Conservation (phyloP, 2,797 vertebrate species). For the Pantherophis vulpinus region DNA sequence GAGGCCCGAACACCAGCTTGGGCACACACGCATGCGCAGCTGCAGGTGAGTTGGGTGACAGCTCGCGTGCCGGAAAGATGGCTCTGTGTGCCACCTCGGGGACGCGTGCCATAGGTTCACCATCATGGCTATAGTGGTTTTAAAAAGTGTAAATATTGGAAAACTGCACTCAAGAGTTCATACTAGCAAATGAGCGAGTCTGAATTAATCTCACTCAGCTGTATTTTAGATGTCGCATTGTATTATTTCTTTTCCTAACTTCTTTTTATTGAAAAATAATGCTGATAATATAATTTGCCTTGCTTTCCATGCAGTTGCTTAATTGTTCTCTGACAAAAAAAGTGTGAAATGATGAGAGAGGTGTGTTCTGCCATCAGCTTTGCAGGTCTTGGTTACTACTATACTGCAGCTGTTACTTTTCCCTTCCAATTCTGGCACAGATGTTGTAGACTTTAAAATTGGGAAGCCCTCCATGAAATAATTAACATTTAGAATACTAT, state of each 20-base stretch:
- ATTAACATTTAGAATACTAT: neutral
- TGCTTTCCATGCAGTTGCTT: neutral
- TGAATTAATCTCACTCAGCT: slow-evolving; percentile 1
- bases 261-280: slow-evolving; percentile 12
- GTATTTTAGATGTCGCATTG: neutral
- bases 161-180: neutral
- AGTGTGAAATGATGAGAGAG: neutral
- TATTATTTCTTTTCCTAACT: neutral
- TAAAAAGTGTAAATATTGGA: neutral
- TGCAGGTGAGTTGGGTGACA: too few relatives aligned
- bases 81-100: too few relatives aligned
- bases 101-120: too few relatives aligned
- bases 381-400: neutral
- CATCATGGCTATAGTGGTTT: neutral
- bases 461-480: neutral
- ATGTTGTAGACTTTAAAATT: neutral
- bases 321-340: neutral
- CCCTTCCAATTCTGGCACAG: neutral
- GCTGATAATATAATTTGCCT: neutral
- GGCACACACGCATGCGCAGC: too few relatives aligned
- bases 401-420: neutral
- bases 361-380: neutral
- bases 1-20: too few relatives aligned
- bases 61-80: too few relatives aligned
- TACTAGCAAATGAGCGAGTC: neutral